Percentiles rank a stretch among this genome's conserved stretches.
phyloP scores from a whole-genome alignment of 2,113 vertebrate genomes.

The Bambusicola thoracicus region DNA sequence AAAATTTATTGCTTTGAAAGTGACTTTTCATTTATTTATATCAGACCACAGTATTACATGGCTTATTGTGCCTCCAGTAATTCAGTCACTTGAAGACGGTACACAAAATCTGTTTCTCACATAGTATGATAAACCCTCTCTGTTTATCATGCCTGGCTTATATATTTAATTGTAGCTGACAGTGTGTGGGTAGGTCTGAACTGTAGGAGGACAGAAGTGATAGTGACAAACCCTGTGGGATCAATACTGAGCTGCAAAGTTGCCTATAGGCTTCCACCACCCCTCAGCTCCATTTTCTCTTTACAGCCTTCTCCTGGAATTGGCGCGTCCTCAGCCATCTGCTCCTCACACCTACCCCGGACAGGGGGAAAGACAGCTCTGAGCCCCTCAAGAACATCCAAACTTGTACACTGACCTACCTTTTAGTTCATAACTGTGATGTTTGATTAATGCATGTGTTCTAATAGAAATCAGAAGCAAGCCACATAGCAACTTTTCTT shows the following conservation, averaged over 20 bases:
- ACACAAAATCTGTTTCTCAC: slow-evolving; percentile 18
- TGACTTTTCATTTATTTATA: background rate
- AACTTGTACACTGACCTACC: accelerated
- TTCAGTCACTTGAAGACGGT: background rate
- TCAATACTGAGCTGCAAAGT: background rate
- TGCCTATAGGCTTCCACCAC: background rate
- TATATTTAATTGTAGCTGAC: background rate
- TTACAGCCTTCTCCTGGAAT: background rate
- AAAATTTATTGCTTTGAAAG: background rate
- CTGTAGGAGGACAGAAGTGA: background rate
- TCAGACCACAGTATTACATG: background rate
- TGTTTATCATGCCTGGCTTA: background rate
- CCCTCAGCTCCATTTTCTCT: background rate
- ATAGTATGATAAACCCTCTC: background rate
- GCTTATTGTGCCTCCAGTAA: background rate
- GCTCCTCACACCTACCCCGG: background rate
- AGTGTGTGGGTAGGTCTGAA: background rate
- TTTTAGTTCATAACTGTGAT: background rate
- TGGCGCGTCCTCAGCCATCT: background rate
- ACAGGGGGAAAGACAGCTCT: background rate
- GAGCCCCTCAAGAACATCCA: background rate
- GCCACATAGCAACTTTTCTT: background rate
- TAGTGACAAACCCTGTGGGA: background rate
- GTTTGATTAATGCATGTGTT: background rate
- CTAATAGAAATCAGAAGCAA: background rate